phyloP scores from a whole-genome alignment of 2,113 vertebrate genomes.

The Hydrochoerus hydrochaeris region DNA sequence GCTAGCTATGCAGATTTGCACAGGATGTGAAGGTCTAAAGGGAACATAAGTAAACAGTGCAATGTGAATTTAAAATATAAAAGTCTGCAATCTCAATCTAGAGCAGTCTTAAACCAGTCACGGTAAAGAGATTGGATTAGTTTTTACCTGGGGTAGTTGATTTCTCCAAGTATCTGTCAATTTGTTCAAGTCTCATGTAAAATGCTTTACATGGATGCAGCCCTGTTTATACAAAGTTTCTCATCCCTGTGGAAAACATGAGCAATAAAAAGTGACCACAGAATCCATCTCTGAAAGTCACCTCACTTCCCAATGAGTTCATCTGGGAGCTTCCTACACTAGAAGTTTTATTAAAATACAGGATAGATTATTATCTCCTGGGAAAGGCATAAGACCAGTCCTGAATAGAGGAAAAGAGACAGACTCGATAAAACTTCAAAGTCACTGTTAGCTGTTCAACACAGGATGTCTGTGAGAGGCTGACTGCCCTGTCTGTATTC shows the following conservation, averaged over 20 bases:
- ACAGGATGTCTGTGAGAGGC: slow-evolving; percentile 48
- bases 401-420: slow-evolving; percentile 49
- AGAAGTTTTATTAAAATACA: slow-evolving; percentile 61
- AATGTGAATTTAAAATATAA: slow-evolving; percentile 34
- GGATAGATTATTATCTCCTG: slow-evolving; percentile 22
- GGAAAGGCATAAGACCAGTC: not conserved
- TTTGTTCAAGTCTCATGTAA: not conserved
- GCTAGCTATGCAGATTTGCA: not conserved
- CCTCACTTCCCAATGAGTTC: slow-evolving; percentile 55
- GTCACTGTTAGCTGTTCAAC: slow-evolving; percentile 7
- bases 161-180: not conserved
- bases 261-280: slow-evolving; percentile 27
- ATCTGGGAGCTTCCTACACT: not conserved
- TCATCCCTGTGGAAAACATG: not conserved
- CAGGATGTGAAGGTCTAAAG: not conserved
- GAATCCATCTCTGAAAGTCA: slow-evolving; percentile 29
- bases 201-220: not conserved
- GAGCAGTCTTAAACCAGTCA: not conserved
- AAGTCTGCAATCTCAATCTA: not conserved
- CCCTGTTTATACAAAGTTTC: slow-evolving; percentile 33
- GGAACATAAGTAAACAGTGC: not conserved
- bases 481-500: not conserved
- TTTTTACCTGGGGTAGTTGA: not conserved
- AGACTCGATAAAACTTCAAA: slow-evolving; percentile 52
- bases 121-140: not conserved